phyloP scores from a whole-genome alignment of 2,888 invertebrate genomes.

The Elaeidobius kamerunicus region DNA sequence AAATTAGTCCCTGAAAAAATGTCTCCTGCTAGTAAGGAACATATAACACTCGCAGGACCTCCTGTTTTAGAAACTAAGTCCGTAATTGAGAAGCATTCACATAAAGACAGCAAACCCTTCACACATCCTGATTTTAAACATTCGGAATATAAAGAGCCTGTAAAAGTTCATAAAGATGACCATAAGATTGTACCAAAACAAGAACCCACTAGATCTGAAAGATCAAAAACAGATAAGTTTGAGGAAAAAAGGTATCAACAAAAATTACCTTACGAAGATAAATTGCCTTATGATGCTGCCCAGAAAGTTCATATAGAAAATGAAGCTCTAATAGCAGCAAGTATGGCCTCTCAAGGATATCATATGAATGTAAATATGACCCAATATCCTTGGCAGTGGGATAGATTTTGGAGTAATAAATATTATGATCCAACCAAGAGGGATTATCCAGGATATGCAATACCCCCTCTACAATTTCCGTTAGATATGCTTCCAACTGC shows the following conservation, averaged over 20 bases:
- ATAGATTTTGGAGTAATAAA: slow-evolving; percentile 58
- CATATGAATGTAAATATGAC: slow-evolving; percentile 51
- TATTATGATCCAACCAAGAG: slow-evolving; percentile 56
- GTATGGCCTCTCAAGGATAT: slow-evolving; percentile 63
- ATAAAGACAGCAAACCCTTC: slow-evolving; percentile 47
- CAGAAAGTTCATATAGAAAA: slow-evolving; percentile 44
- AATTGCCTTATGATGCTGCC: slow-evolving; percentile 41
- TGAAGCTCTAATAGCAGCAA: slow-evolving; percentile 56
- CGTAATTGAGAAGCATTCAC: slow-evolving; percentile 49
- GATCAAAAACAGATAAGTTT: slow-evolving; percentile 50
- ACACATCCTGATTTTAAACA: slow-evolving; percentile 53
- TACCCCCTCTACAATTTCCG: slow-evolving; percentile 44
- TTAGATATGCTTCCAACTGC: slow-evolving; percentile 46
- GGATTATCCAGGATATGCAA: slow-evolving; percentile 45
- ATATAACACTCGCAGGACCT: not conserved
- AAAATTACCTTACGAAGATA: slow-evolving; percentile 35
- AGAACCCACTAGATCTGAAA: slow-evolving; percentile 44
- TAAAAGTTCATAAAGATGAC: slow-evolving; percentile 49
- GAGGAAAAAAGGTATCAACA: slow-evolving; percentile 45
- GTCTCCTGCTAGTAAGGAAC: slow-evolving; percentile 3
- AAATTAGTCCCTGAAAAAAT: slow-evolving; percentile 5
- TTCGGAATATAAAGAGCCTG: slow-evolving; percentile 38
- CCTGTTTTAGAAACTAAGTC: slow-evolving; percentile 40
- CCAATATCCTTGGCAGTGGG: slow-evolving; percentile 64
- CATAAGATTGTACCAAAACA: slow-evolving; percentile 48